phyloP scores from a whole-genome alignment of 2,113 vertebrate species.

The Cichladusa arquata region DNA sequence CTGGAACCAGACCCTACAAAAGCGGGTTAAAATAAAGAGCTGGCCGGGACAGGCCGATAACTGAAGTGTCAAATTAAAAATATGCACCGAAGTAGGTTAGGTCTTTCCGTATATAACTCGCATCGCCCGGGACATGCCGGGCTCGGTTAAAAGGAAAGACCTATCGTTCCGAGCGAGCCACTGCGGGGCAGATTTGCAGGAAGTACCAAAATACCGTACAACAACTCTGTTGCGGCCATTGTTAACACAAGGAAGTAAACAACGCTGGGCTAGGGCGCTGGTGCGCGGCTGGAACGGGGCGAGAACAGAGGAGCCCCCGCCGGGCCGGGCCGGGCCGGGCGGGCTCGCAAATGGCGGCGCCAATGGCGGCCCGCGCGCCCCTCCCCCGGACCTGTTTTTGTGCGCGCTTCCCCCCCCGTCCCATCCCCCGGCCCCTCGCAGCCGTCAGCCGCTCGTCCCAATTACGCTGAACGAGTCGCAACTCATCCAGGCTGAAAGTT shows the following conservation, averaged over 20 bases:
- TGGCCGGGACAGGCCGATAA: not conserved
- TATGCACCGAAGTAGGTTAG: not conserved
- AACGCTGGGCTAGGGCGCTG: not conserved
- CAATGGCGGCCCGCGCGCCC: slow-evolving; percentile 57
- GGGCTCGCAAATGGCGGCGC: slow-evolving; percentile 11
- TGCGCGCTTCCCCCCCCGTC: not conserved
- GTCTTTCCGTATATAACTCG: not conserved
- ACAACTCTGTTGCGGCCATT: not conserved
- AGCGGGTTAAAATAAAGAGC: not conserved
- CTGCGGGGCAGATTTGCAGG: not conserved
- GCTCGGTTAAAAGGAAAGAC: not conserved
- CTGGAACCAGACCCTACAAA: not conserved
- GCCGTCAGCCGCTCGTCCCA: slow-evolving; percentile 66
- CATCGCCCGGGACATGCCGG: not conserved
- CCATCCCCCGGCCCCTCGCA: slow-evolving; percentile 73
- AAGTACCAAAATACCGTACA: slow-evolving; percentile 14
- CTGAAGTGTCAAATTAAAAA: not conserved
- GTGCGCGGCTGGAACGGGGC: not conserved
- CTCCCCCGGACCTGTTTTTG: slow-evolving; percentile 68
- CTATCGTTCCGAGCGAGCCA: not conserved
- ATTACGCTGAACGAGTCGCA: slow-evolving; percentile 77
- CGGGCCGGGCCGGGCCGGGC: not conserved
- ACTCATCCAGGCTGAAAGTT: slow-evolving; percentile 71
- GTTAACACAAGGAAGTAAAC: slow-evolving; percentile 23
- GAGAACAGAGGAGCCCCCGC: not conserved